Percentiles rank a stretch among this genome's conserved stretches.
These are phyloP conservation scores for Amphibalanus amphitrite DNA, from an alignment of 1,140 invertebrate genomes.

Conservation along the genomic window DNA sequence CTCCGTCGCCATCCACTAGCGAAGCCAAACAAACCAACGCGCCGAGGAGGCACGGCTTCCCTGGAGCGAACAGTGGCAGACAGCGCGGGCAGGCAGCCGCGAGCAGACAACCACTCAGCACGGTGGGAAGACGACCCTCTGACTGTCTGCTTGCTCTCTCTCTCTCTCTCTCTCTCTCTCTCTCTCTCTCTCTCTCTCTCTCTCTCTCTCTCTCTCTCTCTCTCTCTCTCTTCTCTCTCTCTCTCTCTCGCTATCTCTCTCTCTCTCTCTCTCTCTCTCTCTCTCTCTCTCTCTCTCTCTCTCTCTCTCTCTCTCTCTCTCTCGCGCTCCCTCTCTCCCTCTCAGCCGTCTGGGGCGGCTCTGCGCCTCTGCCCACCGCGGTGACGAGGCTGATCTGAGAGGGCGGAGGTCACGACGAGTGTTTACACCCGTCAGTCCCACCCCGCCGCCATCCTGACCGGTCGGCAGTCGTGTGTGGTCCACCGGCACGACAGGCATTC, in stretches of 20 bases:
- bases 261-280: background rate
- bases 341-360: background rate
- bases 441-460: no score
- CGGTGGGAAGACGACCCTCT: no score
- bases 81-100: no score
- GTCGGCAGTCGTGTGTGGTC: no score
- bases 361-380: no score
- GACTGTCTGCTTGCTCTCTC: background rate
- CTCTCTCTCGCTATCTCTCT: background rate
- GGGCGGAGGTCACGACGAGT: no score
- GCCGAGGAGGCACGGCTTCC: background rate
- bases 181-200: slow-evolving; percentile 8
- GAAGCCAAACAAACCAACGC: background rate
- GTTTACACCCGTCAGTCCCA: no score
- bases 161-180: background rate
- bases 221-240: slow-evolving; percentile 5
- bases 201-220: slow-evolving; percentile 8
- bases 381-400: no score
- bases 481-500: no score
- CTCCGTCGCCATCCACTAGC: no score
- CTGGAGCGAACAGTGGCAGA: background rate
- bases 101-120: no score
- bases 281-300: slow-evolving; percentile 5
- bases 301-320: background rate
- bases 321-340: background rate